phyloP scores from a whole-genome alignment of 2,888 invertebrate species.

The Leptinotarsa juncta region DNA sequence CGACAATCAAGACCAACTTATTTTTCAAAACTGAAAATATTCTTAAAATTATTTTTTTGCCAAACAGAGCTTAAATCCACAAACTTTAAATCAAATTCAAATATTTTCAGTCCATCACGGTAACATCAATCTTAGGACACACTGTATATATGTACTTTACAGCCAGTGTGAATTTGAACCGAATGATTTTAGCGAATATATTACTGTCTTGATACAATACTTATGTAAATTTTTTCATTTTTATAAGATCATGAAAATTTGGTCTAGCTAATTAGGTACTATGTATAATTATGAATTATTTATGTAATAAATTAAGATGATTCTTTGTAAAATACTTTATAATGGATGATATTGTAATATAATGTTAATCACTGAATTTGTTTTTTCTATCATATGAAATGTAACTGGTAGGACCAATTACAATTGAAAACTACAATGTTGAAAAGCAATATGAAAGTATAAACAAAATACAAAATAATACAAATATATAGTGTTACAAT shows the following conservation, averaged over 20 bases:
- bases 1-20: no score
- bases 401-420: not conserved
- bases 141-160: not conserved
- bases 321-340: conserved; percentile 5
- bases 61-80: no score
- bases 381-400: not conserved
- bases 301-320: conserved; percentile 1
- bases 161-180: not conserved
- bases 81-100: no score
- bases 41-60: no score
- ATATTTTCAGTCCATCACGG: no score
- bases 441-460: no score
- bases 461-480: no score
- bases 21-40: no score
- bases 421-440: no score
- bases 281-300: conserved; percentile 6
- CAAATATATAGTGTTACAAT: no score
- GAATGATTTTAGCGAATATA: conserved; percentile 8
- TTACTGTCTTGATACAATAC: not conserved
- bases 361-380: not conserved
- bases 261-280: conserved; percentile 4
- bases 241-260: conserved; percentile 4
- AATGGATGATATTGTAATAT: conserved; percentile 9
- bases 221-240: conserved; percentile 14
- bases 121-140: no score